phyloP scores from a whole-genome alignment of 2,113 vertebrate genomes.

The Chloebia gouldiae region DNA sequence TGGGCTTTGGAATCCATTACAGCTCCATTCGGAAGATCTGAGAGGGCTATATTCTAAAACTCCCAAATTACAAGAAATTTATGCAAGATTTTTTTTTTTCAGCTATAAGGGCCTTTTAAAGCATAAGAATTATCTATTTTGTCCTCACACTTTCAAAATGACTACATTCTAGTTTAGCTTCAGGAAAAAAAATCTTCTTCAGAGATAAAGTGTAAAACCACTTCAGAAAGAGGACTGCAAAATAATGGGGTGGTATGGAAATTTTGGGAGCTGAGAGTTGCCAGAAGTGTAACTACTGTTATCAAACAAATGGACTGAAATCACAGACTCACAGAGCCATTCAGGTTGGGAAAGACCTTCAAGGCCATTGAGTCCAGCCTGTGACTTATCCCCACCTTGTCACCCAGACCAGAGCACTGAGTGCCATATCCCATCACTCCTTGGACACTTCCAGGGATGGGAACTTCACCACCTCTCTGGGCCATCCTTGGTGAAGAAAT shows the following conservation, averaged over 20 bases:
- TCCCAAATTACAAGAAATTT: background rate
- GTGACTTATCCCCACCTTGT: background rate
- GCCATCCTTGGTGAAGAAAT: rapidly evolving
- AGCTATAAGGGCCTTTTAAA: background rate
- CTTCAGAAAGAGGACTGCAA: background rate
- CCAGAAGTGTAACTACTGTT: background rate
- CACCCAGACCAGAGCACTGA: background rate
- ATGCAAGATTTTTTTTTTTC: background rate
- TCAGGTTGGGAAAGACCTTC: background rate
- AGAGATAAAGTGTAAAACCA: background rate
- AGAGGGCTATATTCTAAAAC: background rate
- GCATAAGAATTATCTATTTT: background rate
- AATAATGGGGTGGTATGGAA: background rate
- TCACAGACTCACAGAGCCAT: background rate
- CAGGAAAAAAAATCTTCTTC: background rate
- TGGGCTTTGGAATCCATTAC: background rate
- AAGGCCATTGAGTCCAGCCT: background rate
- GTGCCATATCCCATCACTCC: rapidly evolving
- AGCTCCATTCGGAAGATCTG: background rate
- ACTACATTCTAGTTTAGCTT: background rate
- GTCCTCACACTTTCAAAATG: background rate
- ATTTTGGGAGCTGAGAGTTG: background rate
- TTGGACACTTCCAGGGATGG: background rate
- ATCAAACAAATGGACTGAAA: background rate
- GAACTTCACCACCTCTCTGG: background rate